Base-by-base conservation (phyloP, 2,113 vertebrate species). In the Cephalopholis sonnerati region DNA sequence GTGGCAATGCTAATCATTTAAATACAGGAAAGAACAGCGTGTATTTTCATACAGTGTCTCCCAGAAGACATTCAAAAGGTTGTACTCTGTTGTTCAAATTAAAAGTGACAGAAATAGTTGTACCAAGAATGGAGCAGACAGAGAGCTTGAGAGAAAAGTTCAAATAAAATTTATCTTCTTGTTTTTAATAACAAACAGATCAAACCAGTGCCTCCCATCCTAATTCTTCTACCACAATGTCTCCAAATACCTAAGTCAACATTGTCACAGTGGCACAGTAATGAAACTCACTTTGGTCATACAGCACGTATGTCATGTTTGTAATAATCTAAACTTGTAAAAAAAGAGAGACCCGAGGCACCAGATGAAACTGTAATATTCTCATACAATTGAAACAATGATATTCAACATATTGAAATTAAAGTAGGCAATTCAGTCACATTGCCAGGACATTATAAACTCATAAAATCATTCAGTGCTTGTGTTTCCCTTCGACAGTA, bases 231-330 rank as follows among this genome's bases (percentile, higher is more conserved):
- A 15, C 48, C 50, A 58, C 54, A n/a, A 41, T 16, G 51, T 36
- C 24, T 67, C 25, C 44, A 62, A 74, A 64, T 59, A 44, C 74
- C 46, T 61, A 66, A 70, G 53, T 25, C 29, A 9, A 25, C 17
- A 24, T 71, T 73, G 62, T 73, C 53, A 65, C 41, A 39, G 58
- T 81, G 25, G 81, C 71, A 74, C 10, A 51, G n/a, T 67, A 46
- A n/a, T 72, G 20, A 61, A 61, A 69, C 27, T 59, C 29, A 39
- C 9, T 63, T 50, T 53, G 57, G 46, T 79, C 58, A 63, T 39
- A 64, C 53, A 3, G 39, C 11, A 27, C 46, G 65, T 46, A 74
- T 6, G 20, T 18, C 44, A n/a, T 27, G 8, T 41, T 27, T 59
- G 29, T n/a, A 66, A 67, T 27, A 12, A 27, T 27, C 17, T 17